Base-by-base conservation (phyloP, 2,888 invertebrate genomes). In the Cryptocheilus praepositus region DNA sequence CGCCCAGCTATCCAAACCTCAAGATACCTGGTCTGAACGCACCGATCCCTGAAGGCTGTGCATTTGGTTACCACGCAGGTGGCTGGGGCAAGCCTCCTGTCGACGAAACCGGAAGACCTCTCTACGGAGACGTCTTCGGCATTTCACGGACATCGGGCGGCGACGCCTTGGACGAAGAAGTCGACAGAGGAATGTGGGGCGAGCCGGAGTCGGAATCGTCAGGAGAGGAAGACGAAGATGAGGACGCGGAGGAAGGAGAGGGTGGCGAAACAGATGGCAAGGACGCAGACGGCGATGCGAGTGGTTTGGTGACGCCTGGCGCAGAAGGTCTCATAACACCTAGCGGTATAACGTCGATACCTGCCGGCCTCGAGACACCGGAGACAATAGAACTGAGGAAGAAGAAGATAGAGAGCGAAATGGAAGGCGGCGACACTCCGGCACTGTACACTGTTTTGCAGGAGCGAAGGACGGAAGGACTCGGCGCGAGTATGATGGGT, bases 11-110 rank as follows among this genome's bases (percentile, higher is more conserved):
- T 90, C 99, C 99, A 0, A 98, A 98, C 90, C 91, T 99, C 25
- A 99, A 98, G 90, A 97, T 99, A 84, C 96, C 98, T 0, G 99
- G 99, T 0, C 90, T 99, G 4, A 99, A 99, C 90, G 98, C 98
- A 1, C 98, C 99, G 0, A 99, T 99, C 81, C 99, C 99, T 0
- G 99, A 98, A 70, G 94, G 95, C 1, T 99, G 98, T 85, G 95
- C 98, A 0, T 99, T 99, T 89, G 99, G 99, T 18, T 99, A 99
- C 89, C 99, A 99, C 90, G 98, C 99, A 0, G 99, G 98, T 46
- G 99, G 99, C 25, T 99, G 99, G 99, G 99, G 99, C 69, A 99
- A 99, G 89, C 99, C 99, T 13, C 99, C 99, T 0, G 99, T 99
- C 0, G 99, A 99, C 89, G 99, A 99, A 89, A 95, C 94, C 71